These are phyloP conservation scores for Garra rufa DNA, from an alignment of 2,113 vertebrate species.

Conservation along the genomic window DNA sequence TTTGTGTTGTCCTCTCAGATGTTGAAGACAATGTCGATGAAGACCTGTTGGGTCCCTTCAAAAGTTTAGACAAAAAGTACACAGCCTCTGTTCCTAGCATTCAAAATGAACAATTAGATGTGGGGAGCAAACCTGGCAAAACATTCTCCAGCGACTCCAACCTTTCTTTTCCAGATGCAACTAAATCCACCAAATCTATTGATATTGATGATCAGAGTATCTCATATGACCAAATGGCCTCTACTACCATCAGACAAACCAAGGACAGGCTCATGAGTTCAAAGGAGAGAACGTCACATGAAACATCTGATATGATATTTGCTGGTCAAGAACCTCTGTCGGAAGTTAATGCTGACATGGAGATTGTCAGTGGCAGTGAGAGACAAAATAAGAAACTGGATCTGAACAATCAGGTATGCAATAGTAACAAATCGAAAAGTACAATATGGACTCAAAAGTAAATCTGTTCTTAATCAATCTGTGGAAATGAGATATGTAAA, in stretches of 20 bases:
- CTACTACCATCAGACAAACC: constrained; percentile 10
- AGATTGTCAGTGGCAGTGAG: constrained; percentile 29
- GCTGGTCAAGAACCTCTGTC: neutral
- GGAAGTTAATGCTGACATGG: constrained; percentile 18
- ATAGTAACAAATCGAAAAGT: constrained; percentile 2
- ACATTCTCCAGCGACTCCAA: neutral
- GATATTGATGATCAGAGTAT: neutral
- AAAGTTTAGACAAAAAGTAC: constrained; percentile 21
- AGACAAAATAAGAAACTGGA: constrained; percentile 17
- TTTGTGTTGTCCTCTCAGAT: constrained; percentile 36
- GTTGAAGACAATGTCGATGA: constrained; percentile 12
- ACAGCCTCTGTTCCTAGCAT: neutral
- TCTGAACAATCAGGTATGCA: constrained; percentile 41
- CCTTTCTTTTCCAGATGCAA: neutral
- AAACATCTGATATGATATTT: constrained; percentile 24
- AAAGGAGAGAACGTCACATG: neutral
- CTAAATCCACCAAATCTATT: neutral
- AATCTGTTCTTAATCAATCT: constrained; percentile 21
- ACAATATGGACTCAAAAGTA: constrained; percentile 23
- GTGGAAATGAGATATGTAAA: neutral
- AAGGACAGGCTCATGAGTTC: neutral
- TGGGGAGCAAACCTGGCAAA: neutral
- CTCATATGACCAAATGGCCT: neutral
- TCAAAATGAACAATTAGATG: neutral
- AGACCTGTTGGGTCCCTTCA: neutral